Conservation (phyloP, 2,797 vertebrate genomes). For the Centroberyx gerrardi region DNA sequence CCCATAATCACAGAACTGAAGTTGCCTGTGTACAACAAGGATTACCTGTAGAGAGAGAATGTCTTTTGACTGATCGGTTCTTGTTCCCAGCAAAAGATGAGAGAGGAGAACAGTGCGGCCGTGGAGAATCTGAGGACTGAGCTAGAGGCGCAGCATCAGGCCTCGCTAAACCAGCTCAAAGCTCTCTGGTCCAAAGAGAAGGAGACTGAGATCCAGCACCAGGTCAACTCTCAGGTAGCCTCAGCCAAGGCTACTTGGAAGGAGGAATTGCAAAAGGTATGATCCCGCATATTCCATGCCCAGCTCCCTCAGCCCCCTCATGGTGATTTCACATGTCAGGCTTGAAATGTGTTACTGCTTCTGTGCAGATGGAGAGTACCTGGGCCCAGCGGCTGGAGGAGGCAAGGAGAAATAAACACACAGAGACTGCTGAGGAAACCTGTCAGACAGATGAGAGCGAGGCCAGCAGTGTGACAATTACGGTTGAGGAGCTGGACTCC, state of each 20-base stretch:
- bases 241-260: slow-evolving; percentile 83
- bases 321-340: not conserved
- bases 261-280: slow-evolving; percentile 86
- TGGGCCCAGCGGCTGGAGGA: slow-evolving; percentile 88
- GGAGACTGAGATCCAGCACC: slow-evolving; percentile 78
- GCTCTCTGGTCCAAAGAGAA: slow-evolving; percentile 87
- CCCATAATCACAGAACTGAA: not conserved
- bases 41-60: not conserved
- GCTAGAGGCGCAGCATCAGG: slow-evolving; percentile 86
- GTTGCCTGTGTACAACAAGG: not conserved
- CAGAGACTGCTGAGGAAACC: slow-evolving; percentile 72
- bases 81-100: slow-evolving; percentile 77
- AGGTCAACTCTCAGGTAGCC: slow-evolving; percentile 79
- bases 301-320: not conserved
- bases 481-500: slow-evolving; percentile 76
- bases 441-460: slow-evolving; percentile 86
- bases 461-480: slow-evolving; percentile 39
- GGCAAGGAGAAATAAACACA: slow-evolving; percentile 57
- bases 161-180: slow-evolving; percentile 79
- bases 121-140: slow-evolving; percentile 83
- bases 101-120: slow-evolving; percentile 79
- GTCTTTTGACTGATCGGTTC: slow-evolving; percentile 8
- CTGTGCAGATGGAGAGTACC: slow-evolving; percentile 84
- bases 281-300: not conserved
- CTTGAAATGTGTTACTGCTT: slow-evolving; percentile 4